Evolutionary conservation across 2,797 vertebrate species (phyloP).

Genomic region (Stomatorhinus walkeri): DNA sequence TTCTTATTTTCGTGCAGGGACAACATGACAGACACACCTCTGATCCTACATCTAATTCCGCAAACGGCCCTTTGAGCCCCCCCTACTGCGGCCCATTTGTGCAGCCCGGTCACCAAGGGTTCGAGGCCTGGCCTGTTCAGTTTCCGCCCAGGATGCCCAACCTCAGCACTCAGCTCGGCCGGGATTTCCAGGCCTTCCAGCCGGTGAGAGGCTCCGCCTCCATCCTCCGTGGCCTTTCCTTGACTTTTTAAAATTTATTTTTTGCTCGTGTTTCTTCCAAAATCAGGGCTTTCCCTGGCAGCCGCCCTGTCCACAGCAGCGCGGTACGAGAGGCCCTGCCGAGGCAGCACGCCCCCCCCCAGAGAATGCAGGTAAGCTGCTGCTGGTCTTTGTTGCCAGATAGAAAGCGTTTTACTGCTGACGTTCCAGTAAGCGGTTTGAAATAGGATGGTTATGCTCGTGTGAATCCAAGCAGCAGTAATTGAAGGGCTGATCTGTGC

Average conservation of each 20-base stretch:
- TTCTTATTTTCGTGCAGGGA: conserved; percentile 46
- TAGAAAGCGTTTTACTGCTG: neutral
- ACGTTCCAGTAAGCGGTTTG: neutral
- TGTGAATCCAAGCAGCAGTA: neutral
- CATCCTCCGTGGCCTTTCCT: neutral
- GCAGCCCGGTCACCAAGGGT: conserved; percentile 73
- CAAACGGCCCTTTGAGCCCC: conserved; percentile 70
- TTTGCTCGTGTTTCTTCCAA: neutral
- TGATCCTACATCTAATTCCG: conserved; percentile 64
- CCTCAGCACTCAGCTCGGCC: conserved; percentile 63
- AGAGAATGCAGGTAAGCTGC: conserved; percentile 72
- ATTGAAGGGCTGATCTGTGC: neutral
- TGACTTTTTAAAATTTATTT: neutral
- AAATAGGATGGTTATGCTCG: neutral
- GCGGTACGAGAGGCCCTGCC: conserved; percentile 67
- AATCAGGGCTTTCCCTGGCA: conserved; percentile 79
- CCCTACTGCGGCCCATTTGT: conserved; percentile 81
- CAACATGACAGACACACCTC: conserved; percentile 75
- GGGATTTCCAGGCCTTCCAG: conserved; percentile 74
- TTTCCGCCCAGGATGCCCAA: conserved; percentile 76
- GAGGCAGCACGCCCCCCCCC: conserved; percentile 68
- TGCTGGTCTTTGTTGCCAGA: neutral
- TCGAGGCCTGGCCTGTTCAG: conserved; percentile 82
- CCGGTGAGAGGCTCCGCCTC: conserved; percentile 53
- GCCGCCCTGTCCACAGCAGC: conserved; percentile 69